These are phyloP conservation scores for Prionace glauca DNA, from an alignment of 2,797 vertebrate genomes.

Conservation along the genomic window DNA sequence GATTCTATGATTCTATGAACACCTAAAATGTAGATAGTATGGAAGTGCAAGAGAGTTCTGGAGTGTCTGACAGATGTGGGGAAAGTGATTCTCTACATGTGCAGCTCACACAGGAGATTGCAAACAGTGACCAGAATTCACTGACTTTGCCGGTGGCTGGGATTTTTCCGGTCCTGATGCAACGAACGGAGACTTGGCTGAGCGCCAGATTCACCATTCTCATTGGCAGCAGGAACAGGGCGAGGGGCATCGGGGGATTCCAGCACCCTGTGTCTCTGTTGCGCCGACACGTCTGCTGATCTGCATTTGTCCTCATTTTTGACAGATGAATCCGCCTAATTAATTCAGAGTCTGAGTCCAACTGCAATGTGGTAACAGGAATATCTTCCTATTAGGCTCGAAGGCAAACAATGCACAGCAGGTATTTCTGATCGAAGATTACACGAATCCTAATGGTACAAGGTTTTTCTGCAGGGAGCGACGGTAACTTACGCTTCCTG, in stretches of 20 bases:
- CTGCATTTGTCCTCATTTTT: background rate
- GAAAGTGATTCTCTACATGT: background rate
- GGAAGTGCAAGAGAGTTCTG: background rate
- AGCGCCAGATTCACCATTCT: too few relatives aligned
- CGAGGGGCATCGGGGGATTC: too few relatives aligned
- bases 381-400: background rate
- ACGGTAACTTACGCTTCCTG: background rate
- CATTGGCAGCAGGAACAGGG: too few relatives aligned
- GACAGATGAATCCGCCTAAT: background rate
- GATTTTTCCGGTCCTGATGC: too few relatives aligned
- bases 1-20: too few relatives aligned
- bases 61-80: background rate
- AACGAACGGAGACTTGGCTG: too few relatives aligned
- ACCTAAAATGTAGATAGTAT: background rate
- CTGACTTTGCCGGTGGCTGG: too few relatives aligned
- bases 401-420: background rate
- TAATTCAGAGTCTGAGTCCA: constrained; percentile 3
- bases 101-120: background rate
- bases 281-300: background rate
- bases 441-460: background rate
- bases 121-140: too few relatives aligned
- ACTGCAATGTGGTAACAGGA: background rate
- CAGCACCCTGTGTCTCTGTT: too few relatives aligned
- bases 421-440: background rate
- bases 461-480: background rate